Percentiles rank a stretch among this genome's conserved stretches.
These are phyloP conservation scores for Allolobophora icterica DNA, from an alignment of 2,888 invertebrate species.

Conservation along the genomic window DNA sequence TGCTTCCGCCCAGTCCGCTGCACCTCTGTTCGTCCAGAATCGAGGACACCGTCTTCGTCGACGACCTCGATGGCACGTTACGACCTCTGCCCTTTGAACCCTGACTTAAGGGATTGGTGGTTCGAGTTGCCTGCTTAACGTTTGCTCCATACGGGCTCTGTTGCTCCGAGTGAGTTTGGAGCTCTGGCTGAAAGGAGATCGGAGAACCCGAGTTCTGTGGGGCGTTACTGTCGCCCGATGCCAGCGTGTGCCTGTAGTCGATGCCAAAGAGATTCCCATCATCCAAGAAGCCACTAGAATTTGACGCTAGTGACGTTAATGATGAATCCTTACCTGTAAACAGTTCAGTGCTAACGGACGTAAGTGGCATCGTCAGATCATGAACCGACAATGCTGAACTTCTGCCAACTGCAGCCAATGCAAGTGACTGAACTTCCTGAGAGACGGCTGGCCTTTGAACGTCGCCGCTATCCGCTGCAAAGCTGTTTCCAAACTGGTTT, in stretches of 20 bases:
- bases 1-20: neutral
- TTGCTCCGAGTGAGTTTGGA: neutral
- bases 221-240: too few relatives aligned
- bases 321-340: neutral
- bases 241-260: neutral
- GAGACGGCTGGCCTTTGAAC: too few relatives aligned
- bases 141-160: neutral
- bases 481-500: neutral
- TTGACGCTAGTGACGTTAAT: neutral
- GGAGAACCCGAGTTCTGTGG: too few relatives aligned
- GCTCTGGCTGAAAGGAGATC: neutral
- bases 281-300: neutral
- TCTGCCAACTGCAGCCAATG: neutral
- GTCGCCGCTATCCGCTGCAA: neutral
- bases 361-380: neutral
- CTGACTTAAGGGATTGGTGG: neutral
- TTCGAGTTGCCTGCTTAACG: neutral
- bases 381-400: neutral
- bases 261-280: neutral
- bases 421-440: neutral
- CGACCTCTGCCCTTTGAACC: constrained; percentile 14
- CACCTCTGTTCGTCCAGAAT: constrained; percentile 28
- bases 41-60: constrained; percentile 32
- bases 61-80: neutral
- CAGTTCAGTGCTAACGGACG: neutral